Evolutionary conservation across 1,140 invertebrate species (phyloP).

Genomic region (Apis mellifera): Amel_HAv3.1 CM009932.2:10016501-10017000

Average conservation of each 20-base stretch:
- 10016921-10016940: too few relatives aligned
- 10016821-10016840: slow-evolving; percentile 50
- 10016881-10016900: too few relatives aligned
- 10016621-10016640: too few relatives aligned
- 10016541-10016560: background rate
- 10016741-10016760: slow-evolving; percentile 50
- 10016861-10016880: too few relatives aligned
- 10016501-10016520: background rate
- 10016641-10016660: background rate
- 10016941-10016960: too few relatives aligned
- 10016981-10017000: too few relatives aligned
- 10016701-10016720: slow-evolving; percentile 59
- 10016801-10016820: slow-evolving; percentile 58
- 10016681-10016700: slow-evolving; percentile 38
- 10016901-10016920: too few relatives aligned
- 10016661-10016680: background rate
- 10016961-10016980: too few relatives aligned
- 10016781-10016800: slow-evolving; percentile 63
- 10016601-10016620: slow-evolving; percentile 55
- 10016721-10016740: slow-evolving; percentile 58
- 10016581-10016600: slow-evolving; percentile 56
- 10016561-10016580: slow-evolving; percentile 5
- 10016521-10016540: background rate
- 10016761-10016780: slow-evolving; percentile 59
- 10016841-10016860: slow-evolving; percentile 2